Evolutionary conservation across 2,113 vertebrate species (phyloP).

Genomic region (Polypterus senegalus): DNA sequence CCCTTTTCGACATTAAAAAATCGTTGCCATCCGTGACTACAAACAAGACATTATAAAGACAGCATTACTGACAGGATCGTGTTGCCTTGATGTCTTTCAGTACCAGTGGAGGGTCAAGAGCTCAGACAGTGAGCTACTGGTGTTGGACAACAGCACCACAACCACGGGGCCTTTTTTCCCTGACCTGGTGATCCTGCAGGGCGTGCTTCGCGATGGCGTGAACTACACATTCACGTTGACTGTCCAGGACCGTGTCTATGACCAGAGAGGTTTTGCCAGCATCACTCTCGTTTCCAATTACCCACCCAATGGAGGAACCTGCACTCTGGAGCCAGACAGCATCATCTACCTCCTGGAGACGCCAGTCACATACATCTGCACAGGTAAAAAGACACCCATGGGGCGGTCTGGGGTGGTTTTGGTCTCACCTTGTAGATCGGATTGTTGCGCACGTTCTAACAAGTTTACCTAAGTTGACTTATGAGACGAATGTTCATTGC

Average conservation of each 20-base stretch:
- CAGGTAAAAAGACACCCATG: constrained; percentile 32
- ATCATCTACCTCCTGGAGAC: constrained; percentile 41
- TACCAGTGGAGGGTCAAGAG: constrained; percentile 46
- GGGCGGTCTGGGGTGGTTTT: too few relatives aligned
- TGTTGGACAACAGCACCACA: constrained; percentile 32
- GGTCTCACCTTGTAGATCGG: too few relatives aligned
- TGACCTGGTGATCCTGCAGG: constrained; percentile 39
- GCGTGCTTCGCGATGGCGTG: constrained; percentile 28
- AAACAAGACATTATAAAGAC: too few relatives aligned
- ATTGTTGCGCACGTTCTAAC: too few relatives aligned
- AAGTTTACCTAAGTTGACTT: too few relatives aligned
- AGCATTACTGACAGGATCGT: neutral
- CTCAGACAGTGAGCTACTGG: constrained; percentile 30
- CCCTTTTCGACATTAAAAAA: too few relatives aligned
- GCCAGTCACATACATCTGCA: constrained; percentile 44
- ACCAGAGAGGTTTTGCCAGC: constrained; percentile 38
- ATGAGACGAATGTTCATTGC: too few relatives aligned
- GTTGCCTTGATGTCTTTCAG: constrained; percentile 25
- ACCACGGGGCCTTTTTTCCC: constrained; percentile 31
- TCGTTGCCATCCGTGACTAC: too few relatives aligned
- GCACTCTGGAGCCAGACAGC: constrained; percentile 38
- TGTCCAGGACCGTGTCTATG: constrained; percentile 28
- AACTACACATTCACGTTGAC: constrained; percentile 50
- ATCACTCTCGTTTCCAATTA: constrained; percentile 28
- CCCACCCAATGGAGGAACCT: constrained; percentile 44